Evolutionary conservation across 2,797 vertebrate species (phyloP), one percentile per base, ranked within the genome.

Genomic region (Sebastes oblongus): DNA sequence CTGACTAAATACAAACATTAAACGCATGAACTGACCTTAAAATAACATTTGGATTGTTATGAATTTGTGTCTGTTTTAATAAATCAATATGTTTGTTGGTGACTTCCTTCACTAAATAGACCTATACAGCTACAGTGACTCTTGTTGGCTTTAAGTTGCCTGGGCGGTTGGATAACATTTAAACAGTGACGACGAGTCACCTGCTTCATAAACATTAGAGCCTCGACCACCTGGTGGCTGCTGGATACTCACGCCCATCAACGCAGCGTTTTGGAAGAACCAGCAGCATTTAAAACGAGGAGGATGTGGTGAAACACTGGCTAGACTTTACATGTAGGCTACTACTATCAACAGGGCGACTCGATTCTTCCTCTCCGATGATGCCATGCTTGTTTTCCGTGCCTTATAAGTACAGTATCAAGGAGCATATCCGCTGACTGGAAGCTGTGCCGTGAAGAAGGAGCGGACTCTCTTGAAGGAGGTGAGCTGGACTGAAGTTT

Each of bases 111-210:
- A 27, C 22, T 32, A 6, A 24, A 24, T 46, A 18, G 42, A 16
- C 42, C 16, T 46, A 42, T 6, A 14, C 39, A 42, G 39, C 39
- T 16, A 10, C 22, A 8, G 18, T 22, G 6, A 11, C 24, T 24
- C 13, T 42, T 46, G 16, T 7, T 16, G 16, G 6, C 6, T 46
- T 46, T 46, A 18, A 46, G 42, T 46, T 46, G 42, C 16, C 42
- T 46, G 16, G 22, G 46, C 27, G 4, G 34, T 6, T 24, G 14
- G 64, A 50, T 2, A 3, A 2, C 2, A 2, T 8, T 46, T 7
- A 18, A 2, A 2, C 20, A 11, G 8, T 67, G 64, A 79, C 29
- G 42, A 79, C 18, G 70, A 61, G 59, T 46, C 46, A 75, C 36
- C 34, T 58, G 72, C 16, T 29, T 6, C 4, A 1, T 18, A 16